Conservation (phyloP, 1,140 invertebrate species). For the Littorina saxatilis region DNA sequence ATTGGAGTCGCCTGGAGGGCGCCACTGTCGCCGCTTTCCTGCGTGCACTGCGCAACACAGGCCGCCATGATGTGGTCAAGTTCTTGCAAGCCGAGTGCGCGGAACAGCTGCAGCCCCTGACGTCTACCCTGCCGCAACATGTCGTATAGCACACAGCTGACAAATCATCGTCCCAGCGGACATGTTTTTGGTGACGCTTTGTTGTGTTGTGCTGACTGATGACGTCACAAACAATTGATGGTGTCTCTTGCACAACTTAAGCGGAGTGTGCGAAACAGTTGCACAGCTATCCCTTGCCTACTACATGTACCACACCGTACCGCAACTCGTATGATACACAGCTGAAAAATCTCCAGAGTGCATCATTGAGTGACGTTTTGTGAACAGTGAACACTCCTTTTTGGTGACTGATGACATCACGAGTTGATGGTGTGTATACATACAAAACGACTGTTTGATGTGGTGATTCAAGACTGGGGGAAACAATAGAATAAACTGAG, state of each 20-base stretch:
- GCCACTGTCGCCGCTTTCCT: conserved; percentile 50
- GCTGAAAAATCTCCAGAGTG: no score
- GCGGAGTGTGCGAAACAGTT: no score
- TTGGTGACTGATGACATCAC: no score
- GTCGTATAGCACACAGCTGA: conserved; percentile 18
- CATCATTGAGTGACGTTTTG: no score
- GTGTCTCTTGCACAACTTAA: neutral
- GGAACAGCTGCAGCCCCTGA: conserved; percentile 31
- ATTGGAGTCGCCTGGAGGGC: conserved; percentile 47
- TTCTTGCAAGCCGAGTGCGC: conserved; percentile 37
- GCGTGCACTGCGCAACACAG: conserved; percentile 44
- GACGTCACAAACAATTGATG: neutral
- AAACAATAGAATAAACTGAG: no score
- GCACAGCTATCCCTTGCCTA: no score
- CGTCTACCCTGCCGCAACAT: conserved; percentile 4
- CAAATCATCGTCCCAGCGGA: neutral
- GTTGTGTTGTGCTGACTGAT: neutral
- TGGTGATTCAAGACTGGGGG: no score
- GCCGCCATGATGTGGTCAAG: conserved; percentile 45
- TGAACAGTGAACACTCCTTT: no score
- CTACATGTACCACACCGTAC: no score
- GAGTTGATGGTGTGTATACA: no score
- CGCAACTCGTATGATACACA: no score
- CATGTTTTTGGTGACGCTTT: neutral
- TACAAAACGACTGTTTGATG: no score